These are phyloP conservation scores for Tachyglossus aculeatus DNA, from an alignment of 2,797 vertebrate species.

Conservation along the genomic window DNA sequence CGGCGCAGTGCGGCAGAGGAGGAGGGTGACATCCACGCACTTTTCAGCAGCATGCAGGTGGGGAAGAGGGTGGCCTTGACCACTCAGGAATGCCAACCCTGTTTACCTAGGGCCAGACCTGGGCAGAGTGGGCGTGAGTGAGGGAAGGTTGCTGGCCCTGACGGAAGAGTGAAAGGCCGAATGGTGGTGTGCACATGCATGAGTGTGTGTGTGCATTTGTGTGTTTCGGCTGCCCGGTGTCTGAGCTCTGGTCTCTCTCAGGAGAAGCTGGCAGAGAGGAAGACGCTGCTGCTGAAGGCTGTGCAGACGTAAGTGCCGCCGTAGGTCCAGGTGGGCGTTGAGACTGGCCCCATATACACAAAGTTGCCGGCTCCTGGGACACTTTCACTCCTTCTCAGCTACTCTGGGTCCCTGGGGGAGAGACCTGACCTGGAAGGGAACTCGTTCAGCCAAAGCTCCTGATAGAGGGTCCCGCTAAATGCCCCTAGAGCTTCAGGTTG, in stretches of 20 bases:
- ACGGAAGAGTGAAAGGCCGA: rapidly evolving
- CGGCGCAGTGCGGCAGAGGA: slow-evolving; percentile 88
- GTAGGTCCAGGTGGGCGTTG: not conserved
- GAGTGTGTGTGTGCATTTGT: rapidly evolving
- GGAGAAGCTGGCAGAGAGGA: slow-evolving; percentile 84
- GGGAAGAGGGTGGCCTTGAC: rapidly evolving
- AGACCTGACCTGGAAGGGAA: no score
- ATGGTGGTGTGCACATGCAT: no score
- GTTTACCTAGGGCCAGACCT: not conserved
- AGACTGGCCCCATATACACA: no score
- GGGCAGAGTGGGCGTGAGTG: not conserved
- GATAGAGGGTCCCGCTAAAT: no score
- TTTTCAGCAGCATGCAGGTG: slow-evolving; percentile 86
- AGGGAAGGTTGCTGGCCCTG: not conserved
- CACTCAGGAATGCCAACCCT: not conserved
- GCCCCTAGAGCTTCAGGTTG: no score
- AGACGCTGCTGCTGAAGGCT: slow-evolving; percentile 81
- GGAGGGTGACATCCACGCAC: slow-evolving; percentile 86
- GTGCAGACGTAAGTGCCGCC: slow-evolving; percentile 82
- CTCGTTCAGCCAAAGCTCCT: no score
- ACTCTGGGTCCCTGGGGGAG: no score
- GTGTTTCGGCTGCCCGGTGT: not conserved
- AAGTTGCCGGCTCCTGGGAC: no score
- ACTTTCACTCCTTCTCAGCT: no score
- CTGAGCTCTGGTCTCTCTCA: slow-evolving; percentile 22